Evolutionary conservation across 2,797 vertebrate genomes (phyloP), one percentile per base, ranked within the genome.

Genomic region (Karalla daura): DNA sequence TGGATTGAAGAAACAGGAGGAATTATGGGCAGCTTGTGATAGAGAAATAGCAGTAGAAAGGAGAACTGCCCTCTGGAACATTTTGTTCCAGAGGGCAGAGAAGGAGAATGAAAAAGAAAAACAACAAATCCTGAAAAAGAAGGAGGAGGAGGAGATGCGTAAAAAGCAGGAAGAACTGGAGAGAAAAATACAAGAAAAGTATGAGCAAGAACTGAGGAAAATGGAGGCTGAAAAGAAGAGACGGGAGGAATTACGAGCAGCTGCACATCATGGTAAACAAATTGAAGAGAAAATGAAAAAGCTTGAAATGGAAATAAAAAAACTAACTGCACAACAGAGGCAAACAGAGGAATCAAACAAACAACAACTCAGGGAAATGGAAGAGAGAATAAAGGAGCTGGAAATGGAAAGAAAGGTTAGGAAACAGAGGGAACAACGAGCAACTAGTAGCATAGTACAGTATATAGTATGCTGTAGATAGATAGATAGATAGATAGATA

Each of bases 391-490:
- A 2, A 5, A 51, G 15, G 30, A 0, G 3, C 5, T 39, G 2
- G 15, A 45, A 7, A 1, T 12, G 21, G 8, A 2, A 0, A 39
- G 12, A 39, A 7, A 10, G 9, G 2, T 36, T 10, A 18, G 1
- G 13, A 0, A 5, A n/a, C 0, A 0, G 23, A n/a, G n/a, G n/a
- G 13, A 23, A 13, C 2, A 0, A 1, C 0, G n/a, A n/a, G n/a
- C n/a, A n/a, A n/a, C n/a, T n/a, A n/a, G n/a, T n/a, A n/a, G n/a
- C n/a, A n/a, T n/a, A n/a, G n/a, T n/a, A n/a, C n/a, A n/a, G n/a
- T n/a, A n/a, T n/a, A n/a, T n/a, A n/a, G n/a, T n/a, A n/a, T n/a
- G n/a, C n/a, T n/a, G n/a, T n/a, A n/a, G n/a, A n/a, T n/a, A n/a
- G n/a, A n/a, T n/a, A n/a, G n/a, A n/a, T n/a, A n/a, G n/a, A n/a